A percentile compares a stretch with the other conserved stretches of the same genome.
phyloP scores from a whole-genome alignment of 2,888 invertebrate genomes.

The Leptopterna dolabrata region DNA sequence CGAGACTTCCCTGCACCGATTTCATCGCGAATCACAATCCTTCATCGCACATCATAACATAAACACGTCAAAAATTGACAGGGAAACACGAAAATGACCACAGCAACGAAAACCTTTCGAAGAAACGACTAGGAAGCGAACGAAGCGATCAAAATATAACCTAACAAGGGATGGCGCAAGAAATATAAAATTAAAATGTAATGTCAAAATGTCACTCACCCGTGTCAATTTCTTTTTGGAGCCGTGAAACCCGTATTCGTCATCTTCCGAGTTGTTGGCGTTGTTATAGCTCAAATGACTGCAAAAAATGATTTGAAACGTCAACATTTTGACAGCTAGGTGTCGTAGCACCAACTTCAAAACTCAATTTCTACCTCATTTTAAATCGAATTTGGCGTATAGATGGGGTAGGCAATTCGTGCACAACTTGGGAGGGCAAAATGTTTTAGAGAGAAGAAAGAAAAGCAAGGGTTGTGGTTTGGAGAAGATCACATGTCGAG shows the following conservation, averaged over 20 bases:
- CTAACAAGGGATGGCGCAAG: background rate
- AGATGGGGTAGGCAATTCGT: background rate
- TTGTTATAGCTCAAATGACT: constrained; percentile 76
- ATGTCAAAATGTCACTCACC: constrained; percentile 68
- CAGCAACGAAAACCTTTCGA: too few relatives aligned
- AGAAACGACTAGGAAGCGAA: too few relatives aligned
- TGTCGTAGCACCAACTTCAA: background rate
- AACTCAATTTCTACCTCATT: background rate
- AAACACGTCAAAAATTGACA: too few relatives aligned
- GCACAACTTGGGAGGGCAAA: background rate
- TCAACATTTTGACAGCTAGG: background rate
- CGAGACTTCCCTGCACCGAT: too few relatives aligned
- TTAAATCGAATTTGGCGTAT: background rate
- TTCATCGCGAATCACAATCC: too few relatives aligned
- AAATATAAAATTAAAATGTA: too few relatives aligned
- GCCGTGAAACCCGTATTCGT: constrained; percentile 76
- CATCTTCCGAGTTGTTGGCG: constrained; percentile 77
- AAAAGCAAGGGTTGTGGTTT: background rate
- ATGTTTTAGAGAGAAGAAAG: background rate
- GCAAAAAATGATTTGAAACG: constrained; percentile 64
- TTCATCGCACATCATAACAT: too few relatives aligned
- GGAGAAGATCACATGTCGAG: constrained; percentile 25
- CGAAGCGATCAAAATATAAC: background rate
- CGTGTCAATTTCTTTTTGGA: constrained; percentile 75
- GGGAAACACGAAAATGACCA: too few relatives aligned